A percentile compares a stretch with the other conserved stretches of the same genome.
phyloP scores from a whole-genome alignment of 2,888 invertebrate species.

The Mimas tiliae region DNA sequence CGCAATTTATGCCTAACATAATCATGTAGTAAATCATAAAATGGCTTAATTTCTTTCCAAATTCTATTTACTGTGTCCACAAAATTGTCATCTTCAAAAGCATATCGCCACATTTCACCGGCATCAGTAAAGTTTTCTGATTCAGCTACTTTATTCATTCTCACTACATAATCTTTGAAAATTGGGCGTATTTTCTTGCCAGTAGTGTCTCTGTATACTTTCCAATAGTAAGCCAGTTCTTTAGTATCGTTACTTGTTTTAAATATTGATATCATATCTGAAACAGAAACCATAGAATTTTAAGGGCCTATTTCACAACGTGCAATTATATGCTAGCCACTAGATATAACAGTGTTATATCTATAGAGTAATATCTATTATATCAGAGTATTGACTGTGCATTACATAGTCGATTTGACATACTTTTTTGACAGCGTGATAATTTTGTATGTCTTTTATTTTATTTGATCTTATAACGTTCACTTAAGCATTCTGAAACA shows the following conservation, averaged over 20 bases:
- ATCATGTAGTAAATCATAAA: conserved; percentile 87
- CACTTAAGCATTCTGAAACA: too few relatives aligned
- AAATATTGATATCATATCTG: conserved; percentile 73
- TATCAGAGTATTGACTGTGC: too few relatives aligned
- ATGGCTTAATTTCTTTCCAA: conserved; percentile 86
- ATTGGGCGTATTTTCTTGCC: conserved; percentile 85
- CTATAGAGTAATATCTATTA: too few relatives aligned
- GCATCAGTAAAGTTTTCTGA: conserved; percentile 80
- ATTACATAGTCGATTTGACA: too few relatives aligned
- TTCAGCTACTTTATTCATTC: conserved; percentile 86
- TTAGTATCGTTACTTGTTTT: conserved; percentile 84
- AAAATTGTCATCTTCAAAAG: conserved; percentile 74
- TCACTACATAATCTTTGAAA: conserved; percentile 85
- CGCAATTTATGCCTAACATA: conserved; percentile 86
- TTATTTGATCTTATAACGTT: too few relatives aligned
- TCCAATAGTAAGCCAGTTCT: conserved; percentile 87
- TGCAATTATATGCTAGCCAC: too few relatives aligned
- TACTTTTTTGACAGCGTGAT: too few relatives aligned
- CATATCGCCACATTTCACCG: conserved; percentile 77
- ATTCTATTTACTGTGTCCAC: conserved; percentile 71
- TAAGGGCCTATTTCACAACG: too few relatives aligned
- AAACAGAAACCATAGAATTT: conserved; percentile 31
- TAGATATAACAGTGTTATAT: too few relatives aligned
- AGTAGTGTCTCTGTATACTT: conserved; percentile 86
- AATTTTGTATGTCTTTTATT: too few relatives aligned